Conservation (phyloP, 2,797 vertebrate species). For the Podarcis lilfordi region DNA sequence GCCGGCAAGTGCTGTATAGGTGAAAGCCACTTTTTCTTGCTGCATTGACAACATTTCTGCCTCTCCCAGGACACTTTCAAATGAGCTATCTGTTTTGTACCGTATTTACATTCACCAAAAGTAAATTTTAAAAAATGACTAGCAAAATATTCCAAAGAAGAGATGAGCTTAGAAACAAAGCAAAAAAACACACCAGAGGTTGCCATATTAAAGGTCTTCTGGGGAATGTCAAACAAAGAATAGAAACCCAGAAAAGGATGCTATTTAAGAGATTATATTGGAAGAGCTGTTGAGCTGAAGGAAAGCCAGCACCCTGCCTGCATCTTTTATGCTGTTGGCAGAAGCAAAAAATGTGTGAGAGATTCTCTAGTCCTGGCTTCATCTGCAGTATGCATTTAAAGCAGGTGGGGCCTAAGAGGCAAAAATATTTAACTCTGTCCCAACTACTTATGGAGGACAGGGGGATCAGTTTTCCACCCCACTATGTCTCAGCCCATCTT, state of each 20-base stretch:
- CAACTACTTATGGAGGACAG: neutral
- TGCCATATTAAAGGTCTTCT: neutral
- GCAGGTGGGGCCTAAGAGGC: neutral
- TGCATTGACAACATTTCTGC: slow-evolving; percentile 30
- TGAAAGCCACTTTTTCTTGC: slow-evolving; percentile 1
- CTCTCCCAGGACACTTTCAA: slow-evolving; percentile 16
- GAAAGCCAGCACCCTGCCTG: neutral
- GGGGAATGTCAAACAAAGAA: neutral
- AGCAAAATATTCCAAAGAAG: neutral
- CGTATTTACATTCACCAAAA: neutral
- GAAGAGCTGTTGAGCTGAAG: neutral
- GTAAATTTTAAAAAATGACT: neutral
- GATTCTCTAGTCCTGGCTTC: neutral
- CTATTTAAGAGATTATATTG: neutral
- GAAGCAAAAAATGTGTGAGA: neutral
- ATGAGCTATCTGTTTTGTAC: slow-evolving; percentile 10
- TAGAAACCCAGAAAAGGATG: neutral
- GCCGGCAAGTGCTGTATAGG: slow-evolving; percentile 23
- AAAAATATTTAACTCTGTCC: neutral
- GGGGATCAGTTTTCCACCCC: too few relatives aligned
- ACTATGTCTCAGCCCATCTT: too few relatives aligned
- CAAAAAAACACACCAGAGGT: neutral
- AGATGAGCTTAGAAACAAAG: neutral
- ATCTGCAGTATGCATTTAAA: too few relatives aligned
- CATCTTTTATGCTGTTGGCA: neutral